Percentiles rank a stretch among this genome's conserved stretches.
Conservation (phyloP, 2,888 invertebrate genomes). For the Hirtodrosophila confusa region DNA sequence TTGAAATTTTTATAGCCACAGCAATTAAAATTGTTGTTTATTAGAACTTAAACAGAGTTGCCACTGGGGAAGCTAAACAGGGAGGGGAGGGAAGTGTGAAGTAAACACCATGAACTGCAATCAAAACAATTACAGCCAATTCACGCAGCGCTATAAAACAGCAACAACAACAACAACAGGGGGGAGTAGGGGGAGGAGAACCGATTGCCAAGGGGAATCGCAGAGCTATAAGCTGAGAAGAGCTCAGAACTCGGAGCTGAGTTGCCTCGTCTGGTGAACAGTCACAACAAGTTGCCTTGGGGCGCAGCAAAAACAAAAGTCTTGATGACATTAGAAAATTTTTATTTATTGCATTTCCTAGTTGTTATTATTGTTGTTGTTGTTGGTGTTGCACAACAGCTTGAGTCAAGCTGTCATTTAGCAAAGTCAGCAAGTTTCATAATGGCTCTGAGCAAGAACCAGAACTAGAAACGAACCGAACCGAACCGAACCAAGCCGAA, state of each 20-base stretch:
- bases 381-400: constrained; percentile 28
- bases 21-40: constrained; percentile 61
- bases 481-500: constrained; percentile 17
- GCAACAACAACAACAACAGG: constrained; percentile 37
- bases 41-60: constrained; percentile 40
- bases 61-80: not conserved
- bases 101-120: constrained; percentile 74
- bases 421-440: constrained; percentile 45
- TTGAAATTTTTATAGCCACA: constrained; percentile 37
- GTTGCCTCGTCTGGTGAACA: not conserved
- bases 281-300: constrained; percentile 15
- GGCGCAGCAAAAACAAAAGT: constrained; percentile 7
- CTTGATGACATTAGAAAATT: constrained; percentile 76
- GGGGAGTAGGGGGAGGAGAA: not conserved
- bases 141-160: constrained; percentile 65
- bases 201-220: constrained; percentile 12
- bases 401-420: constrained; percentile 42
- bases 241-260: constrained; percentile 1
- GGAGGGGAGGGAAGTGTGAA: constrained; percentile 27
- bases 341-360: constrained; percentile 76
- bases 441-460: constrained; percentile 26
- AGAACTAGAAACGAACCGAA: constrained; percentile 23
- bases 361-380: constrained; percentile 36
- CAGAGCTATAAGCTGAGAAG: not conserved
- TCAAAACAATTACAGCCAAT: constrained; percentile 79